Base-by-base conservation (phyloP, 2,797 vertebrate genomes). In the Malacoctenus gilli region DNA sequence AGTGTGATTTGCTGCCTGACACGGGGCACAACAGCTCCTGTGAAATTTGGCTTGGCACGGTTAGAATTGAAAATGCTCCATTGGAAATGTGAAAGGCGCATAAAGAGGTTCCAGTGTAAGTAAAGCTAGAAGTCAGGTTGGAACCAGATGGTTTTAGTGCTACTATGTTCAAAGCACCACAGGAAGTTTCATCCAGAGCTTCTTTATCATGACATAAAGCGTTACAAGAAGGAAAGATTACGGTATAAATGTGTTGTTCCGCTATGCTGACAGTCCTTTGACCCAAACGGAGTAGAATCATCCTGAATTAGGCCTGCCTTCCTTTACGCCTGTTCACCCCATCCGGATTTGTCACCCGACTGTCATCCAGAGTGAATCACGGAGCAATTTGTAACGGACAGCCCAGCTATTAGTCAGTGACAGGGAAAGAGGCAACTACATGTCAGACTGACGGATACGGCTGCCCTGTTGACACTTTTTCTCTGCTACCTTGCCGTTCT, bases 341-440 rank as follows among this genome's bases (percentile, higher is more conserved):
- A 5, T 75, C 68, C 70, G 64, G 58, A 76, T 65, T 72, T 68
- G 69, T 82, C 72, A 49, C 79, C 59, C 77, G 55, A 23, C 72
- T 84, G 85, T 87, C 84, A 86, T 80, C 80, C 66, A 49, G 55
- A 68, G 75, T 72, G 85, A 85, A 87, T 90, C 84, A 77, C 66
- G 40, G 80, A 71, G 73, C 84, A 88, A 89, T 92, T 89, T 93
- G 90, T 91, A 87, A 86, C 56, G 46, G 82, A 76, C 85, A 75
- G 75, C 76, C 70, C 70, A 60, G 77, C 86, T 85, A 90, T 92
- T 91, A 91, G 82, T 87, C 82, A 74, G 74, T 89, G 88, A 89
- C 87, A 79, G 80, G 41, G 42, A 70, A 71, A 80, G 78, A 77
- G 75, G 66, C 81, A 74, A 71, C 62, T 39, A 46, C 5, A 53